Evolutionary conservation across 35 echinoderm and acorn worm genomes (phyloP).

Genomic region (Patiria miniata): DNA sequence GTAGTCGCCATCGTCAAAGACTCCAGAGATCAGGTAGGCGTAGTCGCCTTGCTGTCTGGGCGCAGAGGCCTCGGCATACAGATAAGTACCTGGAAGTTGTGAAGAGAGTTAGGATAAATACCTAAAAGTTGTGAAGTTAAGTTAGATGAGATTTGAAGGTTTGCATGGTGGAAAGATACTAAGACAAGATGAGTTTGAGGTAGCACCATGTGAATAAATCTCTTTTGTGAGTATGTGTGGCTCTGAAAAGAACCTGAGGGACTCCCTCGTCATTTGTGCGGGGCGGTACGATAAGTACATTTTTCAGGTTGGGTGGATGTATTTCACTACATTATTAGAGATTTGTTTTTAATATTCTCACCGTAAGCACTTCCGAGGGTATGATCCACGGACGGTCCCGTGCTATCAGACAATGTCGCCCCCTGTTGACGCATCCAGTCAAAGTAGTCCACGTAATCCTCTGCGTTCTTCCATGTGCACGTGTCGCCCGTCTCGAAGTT

Average conservation of each 20-base stretch:
- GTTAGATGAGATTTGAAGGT: no score
- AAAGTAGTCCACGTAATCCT: conserved; percentile 64
- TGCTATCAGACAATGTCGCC: conserved; percentile 53
- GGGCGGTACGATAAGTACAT: no score
- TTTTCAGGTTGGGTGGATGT: no score
- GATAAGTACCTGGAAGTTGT: conserved; percentile 55
- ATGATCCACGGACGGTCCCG: conserved; percentile 82
- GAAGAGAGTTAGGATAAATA: no score
- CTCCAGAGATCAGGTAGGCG: conserved; percentile 61
- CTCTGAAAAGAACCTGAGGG: no score
- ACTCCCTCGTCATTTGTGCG: no score
- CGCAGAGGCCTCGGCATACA: conserved; percentile 74
- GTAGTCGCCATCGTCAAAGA: conserved; percentile 48
- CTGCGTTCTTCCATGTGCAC: conserved; percentile 72
- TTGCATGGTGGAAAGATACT: no score
- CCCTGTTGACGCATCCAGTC: conserved; percentile 81
- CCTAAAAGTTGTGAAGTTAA: no score
- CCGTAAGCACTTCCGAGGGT: conserved; percentile 75
- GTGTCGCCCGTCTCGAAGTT: conserved; percentile 66
- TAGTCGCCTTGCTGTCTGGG: conserved; percentile 63
- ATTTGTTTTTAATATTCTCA: neutral
- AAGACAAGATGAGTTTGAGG: no score
- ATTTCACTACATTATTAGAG: no score
- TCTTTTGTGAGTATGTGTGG: no score
- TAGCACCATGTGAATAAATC: no score